Percentiles rank a stretch among this genome's conserved stretches.
Evolutionary conservation across 2,888 invertebrate genomes (phyloP).

Genomic region (Rotaria sp.): DNA sequence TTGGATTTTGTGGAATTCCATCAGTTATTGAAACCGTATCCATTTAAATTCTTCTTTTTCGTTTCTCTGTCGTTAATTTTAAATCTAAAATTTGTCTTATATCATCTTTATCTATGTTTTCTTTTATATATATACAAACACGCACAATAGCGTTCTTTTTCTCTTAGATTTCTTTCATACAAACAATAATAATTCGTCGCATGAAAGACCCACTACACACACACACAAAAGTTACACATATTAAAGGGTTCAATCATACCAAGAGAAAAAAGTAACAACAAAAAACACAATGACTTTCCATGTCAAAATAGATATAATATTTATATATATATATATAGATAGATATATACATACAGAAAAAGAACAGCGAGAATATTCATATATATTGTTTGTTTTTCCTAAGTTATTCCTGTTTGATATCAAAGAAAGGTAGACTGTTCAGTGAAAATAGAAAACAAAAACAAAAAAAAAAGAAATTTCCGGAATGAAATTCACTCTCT

Average conservation of each 20-base stretch:
- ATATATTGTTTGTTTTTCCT: neutral
- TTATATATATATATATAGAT: neutral
- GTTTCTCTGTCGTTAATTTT: neutral
- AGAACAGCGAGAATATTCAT: neutral
- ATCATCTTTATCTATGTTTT: neutral
- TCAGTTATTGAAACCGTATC: neutral
- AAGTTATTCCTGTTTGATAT: neutral
- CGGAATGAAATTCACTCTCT: neutral
- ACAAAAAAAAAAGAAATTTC: neutral
- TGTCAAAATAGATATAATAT: conserved; percentile 14
- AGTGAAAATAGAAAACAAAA: neutral
- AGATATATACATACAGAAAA: neutral
- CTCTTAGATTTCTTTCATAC: neutral
- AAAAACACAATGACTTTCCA: neutral
- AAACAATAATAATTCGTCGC: neutral
- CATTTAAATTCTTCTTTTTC: neutral
- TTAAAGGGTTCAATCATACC: neutral
- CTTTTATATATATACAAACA: neutral
- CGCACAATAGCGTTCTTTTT: neutral
- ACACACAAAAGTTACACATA: neutral
- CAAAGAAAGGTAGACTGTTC: neutral
- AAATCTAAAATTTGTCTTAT: neutral
- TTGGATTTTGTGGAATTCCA: conserved; percentile 28
- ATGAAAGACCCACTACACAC: neutral
- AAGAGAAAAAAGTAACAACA: neutral